Evolutionary conservation across 2,888 invertebrate species (phyloP).

Genomic region (Sarcophaga carnaria): DNA sequence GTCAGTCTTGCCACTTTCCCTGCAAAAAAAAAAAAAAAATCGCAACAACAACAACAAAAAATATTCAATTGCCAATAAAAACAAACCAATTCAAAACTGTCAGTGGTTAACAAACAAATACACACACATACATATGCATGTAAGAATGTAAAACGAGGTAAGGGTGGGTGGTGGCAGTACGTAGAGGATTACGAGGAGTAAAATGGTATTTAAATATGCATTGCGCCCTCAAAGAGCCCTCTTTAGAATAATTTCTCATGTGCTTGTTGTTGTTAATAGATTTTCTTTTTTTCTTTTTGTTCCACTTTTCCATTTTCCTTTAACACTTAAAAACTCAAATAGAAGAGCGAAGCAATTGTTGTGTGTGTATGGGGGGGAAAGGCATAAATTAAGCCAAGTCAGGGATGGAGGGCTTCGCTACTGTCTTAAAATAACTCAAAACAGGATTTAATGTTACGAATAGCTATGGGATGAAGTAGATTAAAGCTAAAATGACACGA

Average conservation of each 20-base stretch:
- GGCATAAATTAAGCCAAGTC: neutral
- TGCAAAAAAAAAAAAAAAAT: too few species aligned
- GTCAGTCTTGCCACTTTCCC: too few species aligned
- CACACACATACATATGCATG: neutral
- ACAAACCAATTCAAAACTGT: neutral
- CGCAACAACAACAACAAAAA: neutral
- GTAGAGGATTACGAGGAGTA: neutral
- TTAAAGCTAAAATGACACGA: too few species aligned
- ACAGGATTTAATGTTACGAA: neutral
- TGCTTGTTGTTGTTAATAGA: conserved; percentile 30
- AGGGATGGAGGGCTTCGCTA: neutral
- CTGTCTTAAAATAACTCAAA: too few species aligned
- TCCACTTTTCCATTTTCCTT: neutral
- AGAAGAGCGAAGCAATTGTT: neutral
- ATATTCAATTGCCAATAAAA: conserved; percentile 44
- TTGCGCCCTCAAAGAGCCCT: conserved; percentile 16
- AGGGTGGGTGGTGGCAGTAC: neutral
- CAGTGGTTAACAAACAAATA: neutral
- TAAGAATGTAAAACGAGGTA: neutral
- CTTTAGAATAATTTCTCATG: conserved; percentile 42
- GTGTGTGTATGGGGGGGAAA: neutral
- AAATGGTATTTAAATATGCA: conserved; percentile 28
- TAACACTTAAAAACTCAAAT: neutral
- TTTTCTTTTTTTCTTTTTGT: neutral
- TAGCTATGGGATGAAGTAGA: neutral